Evolutionary conservation across 2,888 invertebrate species (phyloP).

Genomic region (Acronicta psi): DNA sequence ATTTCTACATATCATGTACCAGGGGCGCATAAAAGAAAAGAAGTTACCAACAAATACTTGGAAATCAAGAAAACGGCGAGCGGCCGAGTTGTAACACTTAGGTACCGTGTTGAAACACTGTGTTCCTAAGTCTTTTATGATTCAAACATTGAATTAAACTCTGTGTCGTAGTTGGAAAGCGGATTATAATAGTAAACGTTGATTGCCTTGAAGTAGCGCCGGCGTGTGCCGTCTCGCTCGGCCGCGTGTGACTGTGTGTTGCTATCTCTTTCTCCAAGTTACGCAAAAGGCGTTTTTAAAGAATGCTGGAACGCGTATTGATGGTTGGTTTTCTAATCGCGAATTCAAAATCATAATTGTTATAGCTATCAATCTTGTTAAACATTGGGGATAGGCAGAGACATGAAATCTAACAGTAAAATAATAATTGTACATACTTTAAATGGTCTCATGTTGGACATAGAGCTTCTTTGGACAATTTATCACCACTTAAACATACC

Average conservation of each 20-base stretch:
- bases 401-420: not conserved
- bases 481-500: too few relatives aligned
- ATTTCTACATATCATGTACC: conserved; percentile 67
- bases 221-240: conserved; percentile 63
- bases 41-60: conserved; percentile 73
- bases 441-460: too few relatives aligned
- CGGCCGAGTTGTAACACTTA: conserved; percentile 38
- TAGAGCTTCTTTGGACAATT: too few relatives aligned
- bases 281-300: conserved; percentile 76
- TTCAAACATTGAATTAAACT: conserved; percentile 53
- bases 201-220: conserved; percentile 83
- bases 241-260: conserved; percentile 47
- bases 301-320: conserved; percentile 75
- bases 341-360: conserved; percentile 39
- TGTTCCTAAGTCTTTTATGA: conserved; percentile 50
- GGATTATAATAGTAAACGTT: conserved; percentile 79
- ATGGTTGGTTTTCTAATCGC: conserved; percentile 57
- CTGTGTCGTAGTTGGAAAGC: conserved; percentile 76
- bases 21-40: conserved; percentile 75
- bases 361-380: conserved; percentile 10
- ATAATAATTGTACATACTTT: too few relatives aligned
- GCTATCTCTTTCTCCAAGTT: conserved; percentile 69
- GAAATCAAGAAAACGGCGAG: conserved; percentile 78
- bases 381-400: not conserved
- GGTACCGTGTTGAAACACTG: conserved; percentile 56